These are phyloP conservation scores for Ginglymostoma cirratum DNA, from an alignment of 2,113 vertebrate species.

Conservation along the genomic window DNA sequence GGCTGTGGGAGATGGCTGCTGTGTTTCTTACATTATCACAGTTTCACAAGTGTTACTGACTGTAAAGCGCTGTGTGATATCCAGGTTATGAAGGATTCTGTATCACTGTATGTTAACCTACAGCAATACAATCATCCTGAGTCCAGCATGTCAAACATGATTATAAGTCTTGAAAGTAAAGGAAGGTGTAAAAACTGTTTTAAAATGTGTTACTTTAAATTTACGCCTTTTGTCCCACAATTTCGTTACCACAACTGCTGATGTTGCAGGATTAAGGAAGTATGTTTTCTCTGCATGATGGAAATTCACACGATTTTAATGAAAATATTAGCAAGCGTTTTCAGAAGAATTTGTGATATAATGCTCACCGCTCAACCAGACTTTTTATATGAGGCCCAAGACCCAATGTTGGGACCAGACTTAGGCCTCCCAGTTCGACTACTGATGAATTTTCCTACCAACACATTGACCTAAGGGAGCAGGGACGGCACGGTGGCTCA, in stretches of 20 bases:
- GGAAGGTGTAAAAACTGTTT: not conserved
- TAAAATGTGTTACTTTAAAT: not conserved
- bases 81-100: not conserved
- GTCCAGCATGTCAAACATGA: not conserved
- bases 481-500: no score
- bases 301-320: not conserved
- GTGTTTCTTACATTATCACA: not conserved
- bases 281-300: not conserved
- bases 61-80: not conserved
- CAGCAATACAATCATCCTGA: not conserved
- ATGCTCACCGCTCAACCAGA: no score
- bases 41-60: not conserved
- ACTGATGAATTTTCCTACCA: no score
- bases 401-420: no score
- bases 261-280: not conserved
- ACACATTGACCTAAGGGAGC: no score
- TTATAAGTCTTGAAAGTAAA: not conserved
- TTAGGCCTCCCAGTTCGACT: no score
- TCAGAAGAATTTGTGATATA: no score
- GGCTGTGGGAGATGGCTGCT: not conserved
- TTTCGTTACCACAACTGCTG: not conserved
- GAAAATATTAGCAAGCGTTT: no score
- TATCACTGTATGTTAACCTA: not conserved
- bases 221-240: not conserved
- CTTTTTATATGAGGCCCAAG: no score